Percentiles rank a stretch among this genome's conserved stretches.
These are phyloP conservation scores for Halichondria panicea DNA, from an alignment of 37 sponge, comb jelly and placozoan genomes.

Conservation along the genomic window DNA sequence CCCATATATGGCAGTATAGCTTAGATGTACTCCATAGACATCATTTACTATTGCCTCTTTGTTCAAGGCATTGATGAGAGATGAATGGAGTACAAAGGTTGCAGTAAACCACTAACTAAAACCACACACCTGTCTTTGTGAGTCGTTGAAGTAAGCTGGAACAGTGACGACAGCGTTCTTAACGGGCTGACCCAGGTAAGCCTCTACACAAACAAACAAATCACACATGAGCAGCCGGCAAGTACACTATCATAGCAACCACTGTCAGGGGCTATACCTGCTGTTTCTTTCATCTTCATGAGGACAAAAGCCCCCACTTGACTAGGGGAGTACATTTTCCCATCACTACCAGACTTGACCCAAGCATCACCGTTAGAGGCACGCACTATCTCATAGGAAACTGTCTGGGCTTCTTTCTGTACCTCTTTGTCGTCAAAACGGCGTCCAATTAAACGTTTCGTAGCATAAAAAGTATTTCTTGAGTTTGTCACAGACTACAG, in stretches of 20 bases:
- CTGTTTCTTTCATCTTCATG: conserved; percentile 98
- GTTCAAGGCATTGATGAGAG: neutral
- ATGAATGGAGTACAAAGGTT: neutral
- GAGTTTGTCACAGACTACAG: conserved; percentile 93
- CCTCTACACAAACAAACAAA: conserved; percentile 62
- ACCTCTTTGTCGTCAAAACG: conserved; percentile 92
- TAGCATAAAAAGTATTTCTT: conserved; percentile 91
- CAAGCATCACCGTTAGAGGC: conserved; percentile 98
- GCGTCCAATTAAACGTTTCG: conserved; percentile 94
- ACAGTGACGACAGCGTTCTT: conserved; percentile 97
- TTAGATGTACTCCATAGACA: neutral
- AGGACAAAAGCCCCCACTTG: conserved; percentile 98
- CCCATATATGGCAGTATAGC: neutral
- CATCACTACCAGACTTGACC: conserved; percentile 79
- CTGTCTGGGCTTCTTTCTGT: conserved; percentile 84
- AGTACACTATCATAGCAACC: neutral
- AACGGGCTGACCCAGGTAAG: conserved; percentile 79
- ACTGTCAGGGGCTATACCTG: conserved; percentile 66
- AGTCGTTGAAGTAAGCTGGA: conserved; percentile 99
- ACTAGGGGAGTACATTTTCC: conserved; percentile 95
- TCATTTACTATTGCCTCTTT: neutral
- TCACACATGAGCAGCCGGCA: too few relatives aligned
- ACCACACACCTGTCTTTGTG: conserved; percentile 89
- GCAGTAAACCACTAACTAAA: neutral
- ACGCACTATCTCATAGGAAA: conserved; percentile 86